Evolutionary conservation across 1,140 invertebrate genomes (phyloP).

Genomic region (Scaptomyza montana): DNA sequence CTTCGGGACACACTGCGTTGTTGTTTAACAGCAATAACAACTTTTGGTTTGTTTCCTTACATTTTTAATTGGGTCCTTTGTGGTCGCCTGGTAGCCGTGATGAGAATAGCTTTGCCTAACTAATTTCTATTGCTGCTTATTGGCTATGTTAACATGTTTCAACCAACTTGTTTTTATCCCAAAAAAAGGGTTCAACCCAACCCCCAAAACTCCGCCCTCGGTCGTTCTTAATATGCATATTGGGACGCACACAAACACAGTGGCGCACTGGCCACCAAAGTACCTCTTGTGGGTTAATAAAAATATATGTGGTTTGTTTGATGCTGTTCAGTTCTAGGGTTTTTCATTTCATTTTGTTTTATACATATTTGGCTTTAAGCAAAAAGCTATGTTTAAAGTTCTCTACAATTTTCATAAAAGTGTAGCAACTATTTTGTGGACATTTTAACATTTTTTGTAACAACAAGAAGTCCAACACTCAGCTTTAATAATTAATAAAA

Average conservation of each 20-base stretch:
- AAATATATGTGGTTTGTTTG: constrained; percentile 79
- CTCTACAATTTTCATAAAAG: no score
- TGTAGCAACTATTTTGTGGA: no score
- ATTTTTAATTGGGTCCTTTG: constrained; percentile 83
- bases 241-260: constrained; percentile 47
- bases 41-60: constrained; percentile 82
- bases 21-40: constrained; percentile 82
- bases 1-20: constrained; percentile 81
- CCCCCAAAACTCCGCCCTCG: neutral
- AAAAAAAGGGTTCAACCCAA: constrained; percentile 63
- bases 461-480: no score
- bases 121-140: constrained; percentile 82
- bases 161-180: constrained; percentile 76
- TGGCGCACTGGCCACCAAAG: constrained; percentile 44
- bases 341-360: constrained; percentile 11
- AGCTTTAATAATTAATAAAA: no score
- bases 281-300: constrained; percentile 68
- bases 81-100: constrained; percentile 68
- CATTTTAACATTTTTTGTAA: no score
- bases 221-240: constrained; percentile 69
- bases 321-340: constrained; percentile 35
- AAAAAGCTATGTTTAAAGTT: no score
- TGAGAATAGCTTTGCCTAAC: constrained; percentile 79
- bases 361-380: no score
- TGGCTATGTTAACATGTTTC: constrained; percentile 82